Conservation (phyloP, 2,888 invertebrate species). For the Eurois occulta region DNA sequence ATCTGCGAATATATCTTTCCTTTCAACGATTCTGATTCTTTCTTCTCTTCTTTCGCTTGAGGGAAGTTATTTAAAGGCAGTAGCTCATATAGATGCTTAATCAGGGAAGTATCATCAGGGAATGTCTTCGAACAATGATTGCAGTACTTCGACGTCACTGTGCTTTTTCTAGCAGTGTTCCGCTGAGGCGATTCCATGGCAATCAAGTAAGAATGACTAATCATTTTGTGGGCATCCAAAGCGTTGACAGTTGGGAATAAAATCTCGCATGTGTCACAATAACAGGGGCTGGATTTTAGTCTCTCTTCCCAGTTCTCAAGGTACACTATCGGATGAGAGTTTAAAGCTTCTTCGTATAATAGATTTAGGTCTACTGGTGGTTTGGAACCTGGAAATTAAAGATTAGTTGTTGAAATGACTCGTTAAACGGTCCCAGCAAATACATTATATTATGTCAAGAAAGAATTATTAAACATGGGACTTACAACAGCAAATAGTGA, state of each 20-base stretch:
- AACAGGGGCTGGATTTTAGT: constrained; percentile 68
- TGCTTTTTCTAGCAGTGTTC: constrained; percentile 64
- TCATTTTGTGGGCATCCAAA: constrained; percentile 77
- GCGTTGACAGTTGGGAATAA: constrained; percentile 77
- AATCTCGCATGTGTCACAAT: constrained; percentile 72
- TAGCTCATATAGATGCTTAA: constrained; percentile 76
- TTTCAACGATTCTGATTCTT: neutral
- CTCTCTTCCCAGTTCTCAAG: constrained; percentile 74
- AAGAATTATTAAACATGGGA: too few species aligned
- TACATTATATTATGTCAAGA: too few species aligned
- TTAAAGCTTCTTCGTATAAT: constrained; percentile 57
- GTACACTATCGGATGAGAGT: constrained; percentile 55
- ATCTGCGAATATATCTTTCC: neutral
- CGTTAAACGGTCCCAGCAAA: too few species aligned
- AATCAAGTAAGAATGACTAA: constrained; percentile 75
- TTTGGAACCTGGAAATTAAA: constrained; percentile 51
- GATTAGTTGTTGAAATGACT: neutral
- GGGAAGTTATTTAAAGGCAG: constrained; percentile 65
- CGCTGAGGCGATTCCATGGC: constrained; percentile 56
- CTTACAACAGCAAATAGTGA: too few species aligned
- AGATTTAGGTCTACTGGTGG: constrained; percentile 34
- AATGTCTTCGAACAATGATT: constrained; percentile 76
- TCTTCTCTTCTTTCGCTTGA: constrained; percentile 1
- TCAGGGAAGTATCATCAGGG: constrained; percentile 69
- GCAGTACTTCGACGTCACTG: constrained; percentile 63